Percentiles rank a stretch among this genome's conserved stretches.
These are phyloP conservation scores for Triops cancriformis DNA, from an alignment of 1,140 invertebrate species.

Conservation along the genomic window DNA sequence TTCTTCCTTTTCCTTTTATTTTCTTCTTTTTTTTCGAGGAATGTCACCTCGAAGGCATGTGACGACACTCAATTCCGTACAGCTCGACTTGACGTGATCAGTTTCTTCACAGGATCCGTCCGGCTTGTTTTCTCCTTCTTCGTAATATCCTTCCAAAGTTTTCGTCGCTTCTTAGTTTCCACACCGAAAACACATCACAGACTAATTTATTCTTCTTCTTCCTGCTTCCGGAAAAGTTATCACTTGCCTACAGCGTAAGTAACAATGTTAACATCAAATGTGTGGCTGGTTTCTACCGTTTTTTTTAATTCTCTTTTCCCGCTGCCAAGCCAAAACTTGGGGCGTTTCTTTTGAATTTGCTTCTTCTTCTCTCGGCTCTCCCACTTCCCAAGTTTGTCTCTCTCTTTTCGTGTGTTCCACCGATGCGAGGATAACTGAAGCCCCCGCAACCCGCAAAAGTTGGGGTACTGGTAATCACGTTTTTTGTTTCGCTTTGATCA, in stretches of 20 bases:
- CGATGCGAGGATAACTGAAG: not conserved
- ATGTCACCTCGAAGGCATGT: not conserved
- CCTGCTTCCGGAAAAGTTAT: too few species aligned
- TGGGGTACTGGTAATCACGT: constrained; percentile 2
- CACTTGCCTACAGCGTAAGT: too few species aligned
- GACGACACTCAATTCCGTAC: not conserved
- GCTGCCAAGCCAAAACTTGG: not conserved
- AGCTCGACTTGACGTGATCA: not conserved
- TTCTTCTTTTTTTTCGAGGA: not conserved
- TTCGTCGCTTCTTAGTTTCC: not conserved
- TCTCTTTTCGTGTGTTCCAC: not conserved
- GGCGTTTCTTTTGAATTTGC: not conserved
- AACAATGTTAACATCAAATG: too few species aligned
- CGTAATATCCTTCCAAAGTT: not conserved
- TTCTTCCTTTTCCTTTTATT: too few species aligned
- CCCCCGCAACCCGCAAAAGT: constrained; percentile 1
- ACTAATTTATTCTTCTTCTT: too few species aligned
- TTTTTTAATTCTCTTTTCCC: too few species aligned
- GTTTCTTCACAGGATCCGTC: not conserved
- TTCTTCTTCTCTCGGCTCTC: not conserved
- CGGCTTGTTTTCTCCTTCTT: not conserved
- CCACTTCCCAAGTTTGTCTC: not conserved
- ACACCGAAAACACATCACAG: too few species aligned
- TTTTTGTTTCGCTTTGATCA: constrained; percentile 11
- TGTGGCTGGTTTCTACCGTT: too few species aligned